A percentile compares a stretch with the other conserved stretches of the same genome.
These are phyloP conservation scores for Gerris lacustris DNA, from an alignment of 2,888 invertebrate species.

Conservation along the genomic window DNA sequence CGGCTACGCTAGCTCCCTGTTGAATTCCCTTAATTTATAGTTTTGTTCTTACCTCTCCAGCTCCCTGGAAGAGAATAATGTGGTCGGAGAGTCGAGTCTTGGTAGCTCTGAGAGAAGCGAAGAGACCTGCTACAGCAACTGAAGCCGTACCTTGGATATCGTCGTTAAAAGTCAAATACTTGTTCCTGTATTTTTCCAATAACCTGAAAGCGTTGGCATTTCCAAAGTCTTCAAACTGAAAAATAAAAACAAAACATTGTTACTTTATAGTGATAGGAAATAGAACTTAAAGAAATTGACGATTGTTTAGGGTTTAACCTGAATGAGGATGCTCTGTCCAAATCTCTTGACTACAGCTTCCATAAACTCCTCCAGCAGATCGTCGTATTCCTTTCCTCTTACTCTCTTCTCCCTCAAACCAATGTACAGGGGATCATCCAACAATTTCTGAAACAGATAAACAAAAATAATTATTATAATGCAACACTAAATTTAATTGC, in stretches of 20 bases:
- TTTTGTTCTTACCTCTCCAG: constrained; percentile 74
- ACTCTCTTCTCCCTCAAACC: constrained; percentile 77
- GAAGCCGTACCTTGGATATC: constrained; percentile 95
- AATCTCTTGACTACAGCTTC: constrained; percentile 68
- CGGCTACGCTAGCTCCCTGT: too few species aligned
- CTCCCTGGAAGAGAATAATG: constrained; percentile 85
- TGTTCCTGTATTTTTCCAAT: constrained; percentile 73
- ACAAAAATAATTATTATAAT: constrained; percentile 6
- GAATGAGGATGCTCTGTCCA: constrained; percentile 74
- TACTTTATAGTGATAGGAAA: too few species aligned
- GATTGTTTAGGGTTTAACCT: too few species aligned
- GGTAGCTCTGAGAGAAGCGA: constrained; percentile 76
- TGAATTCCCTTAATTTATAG: too few species aligned
- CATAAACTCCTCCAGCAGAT: constrained; percentile 96
- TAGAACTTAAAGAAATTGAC: too few species aligned
- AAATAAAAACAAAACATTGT: constrained; percentile 23
- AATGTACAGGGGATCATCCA: constrained; percentile 90
- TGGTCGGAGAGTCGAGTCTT: constrained; percentile 71
- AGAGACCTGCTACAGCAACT: constrained; percentile 86
- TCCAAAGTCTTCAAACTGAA: constrained; percentile 94
- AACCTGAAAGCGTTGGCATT: constrained; percentile 93
- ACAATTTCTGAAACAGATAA: constrained; percentile 46
- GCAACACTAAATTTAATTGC: too few species aligned
- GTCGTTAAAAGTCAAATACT: constrained; percentile 94
- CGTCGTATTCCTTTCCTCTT: constrained; percentile 75